Conservation (phyloP, 2,888 invertebrate genomes). For the Anodontia alba region DNA sequence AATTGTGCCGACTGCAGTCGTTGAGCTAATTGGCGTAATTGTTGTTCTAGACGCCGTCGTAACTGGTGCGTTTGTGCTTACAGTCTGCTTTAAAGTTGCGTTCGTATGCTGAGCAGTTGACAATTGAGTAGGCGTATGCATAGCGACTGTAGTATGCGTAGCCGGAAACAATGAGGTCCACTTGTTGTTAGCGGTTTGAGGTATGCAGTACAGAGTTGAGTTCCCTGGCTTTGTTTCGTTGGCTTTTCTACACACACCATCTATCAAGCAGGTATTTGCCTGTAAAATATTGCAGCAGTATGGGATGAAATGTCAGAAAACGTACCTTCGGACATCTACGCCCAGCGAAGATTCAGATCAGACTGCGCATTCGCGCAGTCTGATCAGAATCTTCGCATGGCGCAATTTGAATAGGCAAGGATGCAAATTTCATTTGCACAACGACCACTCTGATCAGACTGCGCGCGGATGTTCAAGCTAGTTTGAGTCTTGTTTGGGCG, state of each 20-base stretch:
- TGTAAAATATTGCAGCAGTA: too few species aligned
- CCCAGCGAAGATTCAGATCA: too few species aligned
- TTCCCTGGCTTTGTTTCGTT: slow-evolving; percentile 51
- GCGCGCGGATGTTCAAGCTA: too few species aligned
- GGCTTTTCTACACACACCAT: slow-evolving; percentile 59
- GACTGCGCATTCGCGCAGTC: neutral
- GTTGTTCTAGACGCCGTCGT: neutral
- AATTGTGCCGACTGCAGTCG: neutral
- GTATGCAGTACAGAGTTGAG: slow-evolving; percentile 57
- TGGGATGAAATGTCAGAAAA: too few species aligned
- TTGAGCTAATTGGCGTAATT: neutral
- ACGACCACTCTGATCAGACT: too few species aligned
- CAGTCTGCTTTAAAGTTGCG: neutral
- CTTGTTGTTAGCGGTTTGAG: slow-evolving; percentile 46
- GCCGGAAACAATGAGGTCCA: slow-evolving; percentile 48
- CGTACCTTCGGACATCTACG: too few species aligned
- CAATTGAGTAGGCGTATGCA: neutral
- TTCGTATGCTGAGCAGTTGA: neutral
- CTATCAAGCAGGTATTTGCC: slow-evolving; percentile 67
- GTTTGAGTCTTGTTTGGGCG: too few species aligned
- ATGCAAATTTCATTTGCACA: too few species aligned
- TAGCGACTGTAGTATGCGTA: neutral
- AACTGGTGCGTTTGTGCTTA: neutral
- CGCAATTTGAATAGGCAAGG: neutral
- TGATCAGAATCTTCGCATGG: neutral